Base-by-base conservation (phyloP, 2,888 invertebrate species). In the Psococerastis gibbosa region DNA sequence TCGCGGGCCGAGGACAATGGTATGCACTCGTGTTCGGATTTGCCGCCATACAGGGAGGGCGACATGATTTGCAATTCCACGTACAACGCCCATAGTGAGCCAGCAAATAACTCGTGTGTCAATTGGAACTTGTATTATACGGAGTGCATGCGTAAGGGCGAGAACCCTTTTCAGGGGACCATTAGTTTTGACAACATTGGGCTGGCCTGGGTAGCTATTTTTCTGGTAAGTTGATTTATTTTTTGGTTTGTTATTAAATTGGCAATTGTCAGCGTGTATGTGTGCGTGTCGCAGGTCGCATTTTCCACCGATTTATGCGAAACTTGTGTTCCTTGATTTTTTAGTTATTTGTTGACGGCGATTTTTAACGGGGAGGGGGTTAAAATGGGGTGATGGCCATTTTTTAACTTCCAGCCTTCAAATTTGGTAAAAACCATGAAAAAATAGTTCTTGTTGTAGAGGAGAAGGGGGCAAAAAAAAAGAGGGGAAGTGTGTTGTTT, bases 181-280 rank as follows among this genome's bases (percentile, higher is more conserved):
- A 97, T 99, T 57, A 94, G 94, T 32, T 99, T 99, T 64, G 98
- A 99, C 67, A 98, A 99, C 66, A 99, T 98, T 56, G 98, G 98
- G 51, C 77, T 98, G 55, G 98, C 98, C 18, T 99, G 98, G 97
- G 95, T 98, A 50, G 97, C 98, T 52, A 99, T 99, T 64, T 98
- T 98, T 68, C 75, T 98, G 73, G 97, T 95, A 68, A 80, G 78
- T 38, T 38, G 4, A 38, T 6, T 6, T 33, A 6, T 16, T 33
- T 9, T 33, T 33, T 17, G 4, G 4, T 17, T 33, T 33, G 5
- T 33, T 33, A 6, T 33, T n/a, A n/a, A n/a, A n/a, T n/a, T n/a
- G n/a, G n/a, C n/a, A n/a, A n/a, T n/a, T n/a, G 32, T 32, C 34
- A 18, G 34, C 13, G 34, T 34, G n/a, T n/a, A n/a, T n/a, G n/a